Evolutionary conservation across 1,140 invertebrate species (phyloP), one percentile per base, ranked within the genome.

Genomic region (Microplitis mediator): DNA sequence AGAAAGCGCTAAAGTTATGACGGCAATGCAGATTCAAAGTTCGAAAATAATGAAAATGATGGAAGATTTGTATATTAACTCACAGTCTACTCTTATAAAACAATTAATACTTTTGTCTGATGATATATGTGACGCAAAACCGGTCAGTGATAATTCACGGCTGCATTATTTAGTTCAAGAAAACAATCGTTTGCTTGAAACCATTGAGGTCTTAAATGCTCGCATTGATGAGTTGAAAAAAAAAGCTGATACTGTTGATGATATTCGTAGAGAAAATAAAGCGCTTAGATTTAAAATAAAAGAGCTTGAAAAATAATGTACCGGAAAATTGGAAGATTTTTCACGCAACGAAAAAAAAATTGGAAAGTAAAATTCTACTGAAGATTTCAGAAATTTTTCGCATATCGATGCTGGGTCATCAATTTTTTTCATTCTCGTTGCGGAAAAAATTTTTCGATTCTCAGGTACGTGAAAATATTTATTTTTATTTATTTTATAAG

Each of bases 1-100:
- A 4, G 85, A 87, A 35, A 82, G 81, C 36, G 69, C 76, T 4
- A 86, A 84, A 69, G 75, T 87, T 13, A 69, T 85, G 56, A 77
- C 67, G 11, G 69, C 76, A 3, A 80, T 86, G 72, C 71, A 84
- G 62, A 74, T 82, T 3, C 85, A 87, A 35, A 82, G 81, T 39
- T 70, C 76, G 3, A 86, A 84, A 67, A 76, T 87, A 8, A 69
- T 85, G 58, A 77, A 69, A n/a, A 71, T 77, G 4, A 80, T 86
- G 72, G 72, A 80, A 54, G 80, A 83, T 4, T 39, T 84, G 6
- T 80, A 87, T 13, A 73, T 85, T 0, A 83, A 82, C 50, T 80
- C 79, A 3, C 84, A 86, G 74, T 73, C 80, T 16, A 83, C 79
- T 70, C 56, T 86, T 1, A 79, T 86, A 35, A 81, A 85, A 60